A percentile compares a stretch with the other conserved stretches of the same genome.
These are phyloP conservation scores for Chaetorhynchus papuensis DNA, from an alignment of 2,113 vertebrate genomes.

Conservation along the genomic window DNA sequence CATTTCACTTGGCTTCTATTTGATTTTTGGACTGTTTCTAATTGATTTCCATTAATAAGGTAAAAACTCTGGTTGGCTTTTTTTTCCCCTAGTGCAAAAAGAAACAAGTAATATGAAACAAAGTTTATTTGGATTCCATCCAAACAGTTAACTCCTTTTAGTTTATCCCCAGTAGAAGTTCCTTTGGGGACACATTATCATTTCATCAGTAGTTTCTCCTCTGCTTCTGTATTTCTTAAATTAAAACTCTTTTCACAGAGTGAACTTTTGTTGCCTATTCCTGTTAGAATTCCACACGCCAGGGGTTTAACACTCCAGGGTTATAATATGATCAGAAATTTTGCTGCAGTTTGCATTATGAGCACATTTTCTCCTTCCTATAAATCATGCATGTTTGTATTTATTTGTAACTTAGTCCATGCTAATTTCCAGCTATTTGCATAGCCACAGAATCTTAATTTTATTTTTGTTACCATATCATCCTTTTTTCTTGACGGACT, in stretches of 20 bases:
- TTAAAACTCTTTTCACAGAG: not conserved
- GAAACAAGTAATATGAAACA: not conserved
- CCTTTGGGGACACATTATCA: not conserved
- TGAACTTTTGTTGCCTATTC: not conserved
- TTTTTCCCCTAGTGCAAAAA: not conserved
- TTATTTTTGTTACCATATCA: not conserved
- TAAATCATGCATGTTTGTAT: not conserved
- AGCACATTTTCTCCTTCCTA: not conserved
- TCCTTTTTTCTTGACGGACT: not conserved
- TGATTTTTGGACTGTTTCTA: conserved; percentile 55
- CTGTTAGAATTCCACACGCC: not conserved
- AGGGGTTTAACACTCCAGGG: not conserved
- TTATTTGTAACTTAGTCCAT: not conserved
- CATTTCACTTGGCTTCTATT: conserved; percentile 36
- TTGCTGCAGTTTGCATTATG: not conserved
- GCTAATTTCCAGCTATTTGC: not conserved
- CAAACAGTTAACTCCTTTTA: conserved; percentile 24
- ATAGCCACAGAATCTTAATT: not conserved
- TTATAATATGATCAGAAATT: not conserved
- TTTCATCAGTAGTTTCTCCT: conserved; percentile 4
- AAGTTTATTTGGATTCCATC: not conserved
- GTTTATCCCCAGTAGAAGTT: not conserved
- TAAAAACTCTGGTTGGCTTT: not conserved
- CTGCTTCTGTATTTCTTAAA: not conserved
- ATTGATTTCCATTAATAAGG: conserved; percentile 63